Base-by-base conservation (phyloP, 2,797 vertebrate genomes). In the Pipistrellus kuhlii region DNA sequence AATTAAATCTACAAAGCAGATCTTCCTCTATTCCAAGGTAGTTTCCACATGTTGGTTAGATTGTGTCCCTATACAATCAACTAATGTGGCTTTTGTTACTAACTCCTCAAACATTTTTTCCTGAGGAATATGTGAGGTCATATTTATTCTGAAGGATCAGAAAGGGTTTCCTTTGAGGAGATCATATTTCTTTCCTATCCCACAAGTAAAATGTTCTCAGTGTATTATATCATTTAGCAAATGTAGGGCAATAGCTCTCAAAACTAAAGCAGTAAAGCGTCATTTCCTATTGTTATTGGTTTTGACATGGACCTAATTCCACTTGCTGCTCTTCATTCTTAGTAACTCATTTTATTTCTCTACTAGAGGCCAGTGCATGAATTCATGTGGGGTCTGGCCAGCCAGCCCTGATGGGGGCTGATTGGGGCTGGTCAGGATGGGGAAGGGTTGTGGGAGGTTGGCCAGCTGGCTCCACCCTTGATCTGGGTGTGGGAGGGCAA, bases 141-240 rank as follows among this genome's bases (percentile, higher is more conserved):
- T n/a, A n/a, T 12, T 59, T 35, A 68, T 88, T 80, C 53, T 80
- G 59, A 80, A 95, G 46, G 30, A 90, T 88, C 46, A 71, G 59
- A 21, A 81, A 76, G 84, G 3, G 8, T 83, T 90, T 90, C 35
- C 25, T 93, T 76, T 81, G 51, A 81, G 20, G 38, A 81, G 41
- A 30, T 53, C 38, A 68, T 59, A 59, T 53, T 85, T 94, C 86
- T 93, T 88, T 95, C 44, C 64, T 41, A 21, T 69, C 32, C 25
- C 35, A 78, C 21, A 46, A 91, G 35, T 57, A 82, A 38, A 85
- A 91, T 57, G 59, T 64, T 82, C 17, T 89, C 30, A 15, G 25
- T 73, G 55, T 78, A 17, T 64, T 78, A 38, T 83, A 84, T 91
- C n/a, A 75, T 57, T 93, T 90, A 88, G 20, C 59, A 93, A 85